Evolutionary conservation across 2,888 invertebrate species (phyloP), one percentile per base, ranked within the genome.

Genomic region (Drosophila melanosoma): DNA sequence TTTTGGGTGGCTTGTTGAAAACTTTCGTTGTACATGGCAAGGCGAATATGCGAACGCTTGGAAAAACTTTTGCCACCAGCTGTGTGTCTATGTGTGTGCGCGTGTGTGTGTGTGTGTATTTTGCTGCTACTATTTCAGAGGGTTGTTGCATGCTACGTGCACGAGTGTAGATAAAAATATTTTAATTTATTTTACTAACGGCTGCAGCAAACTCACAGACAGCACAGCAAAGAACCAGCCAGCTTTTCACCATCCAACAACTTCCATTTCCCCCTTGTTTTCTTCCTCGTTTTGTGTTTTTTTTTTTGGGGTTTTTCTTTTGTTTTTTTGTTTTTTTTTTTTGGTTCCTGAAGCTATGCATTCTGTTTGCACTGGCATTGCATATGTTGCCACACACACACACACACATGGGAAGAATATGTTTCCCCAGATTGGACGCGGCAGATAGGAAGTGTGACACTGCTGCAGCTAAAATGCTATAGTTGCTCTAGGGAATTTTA

Each of bases 141-240:
- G 74, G 78, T 66, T 89, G 89, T 66, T 89, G 89, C 89, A 81
- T 80, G 79, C 83, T 79, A 89, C 84, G 89, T 85, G 85, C 85
- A 84, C 72, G 85, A 85, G 89, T 85, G 89, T 89, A 85, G 85
- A 85, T 85, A 85, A 85, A 85, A 85, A 85, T 85, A 85, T 89
- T 85, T 85, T 85, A 85, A 85, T 85, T 85, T 85, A 85, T 85
- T 85, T 85, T 89, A 89, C 85, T 87, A 89, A 83, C 73, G 79
- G 67, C 87, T 84, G 89, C 84, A 89, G 76, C 69, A 33, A 68
- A 54, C 67, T 40, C 56, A n/a, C 36, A 62, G 65, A 61, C 65
- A 40, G 15, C 48, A 15, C 45, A 53, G 45, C 45, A 23, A 29
- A n/a, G 35, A 53, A 20, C 33, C 10, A 36, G 42, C 23, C 57